A percentile compares a stretch with the other conserved stretches of the same genome.
phyloP scores from a whole-genome alignment of 2,888 invertebrate species.

The Eristalis intricaria region DNA sequence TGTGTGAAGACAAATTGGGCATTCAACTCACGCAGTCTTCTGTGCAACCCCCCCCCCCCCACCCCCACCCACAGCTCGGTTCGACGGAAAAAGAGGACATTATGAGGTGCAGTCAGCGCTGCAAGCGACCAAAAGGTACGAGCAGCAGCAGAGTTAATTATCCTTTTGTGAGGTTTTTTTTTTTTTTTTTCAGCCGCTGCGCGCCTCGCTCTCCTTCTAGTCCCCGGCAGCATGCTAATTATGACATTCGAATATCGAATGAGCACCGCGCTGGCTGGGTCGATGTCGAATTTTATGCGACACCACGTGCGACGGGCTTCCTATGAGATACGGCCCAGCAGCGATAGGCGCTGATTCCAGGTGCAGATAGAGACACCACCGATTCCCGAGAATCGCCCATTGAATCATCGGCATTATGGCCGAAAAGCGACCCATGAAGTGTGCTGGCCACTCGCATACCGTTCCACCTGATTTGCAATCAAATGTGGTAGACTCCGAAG shows the following conservation, averaged over 20 bases:
- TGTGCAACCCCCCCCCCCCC: neutral
- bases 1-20: neutral
- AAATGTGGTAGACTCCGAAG: neutral
- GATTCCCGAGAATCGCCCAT: neutral
- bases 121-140: slow-evolving; percentile 47
- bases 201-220: neutral
- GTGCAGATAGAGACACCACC: neutral
- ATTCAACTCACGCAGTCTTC: neutral
- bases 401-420: neutral
- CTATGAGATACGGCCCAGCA: slow-evolving; percentile 13
- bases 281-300: slow-evolving; percentile 53
- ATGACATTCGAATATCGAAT: slow-evolving; percentile 63
- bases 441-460: neutral
- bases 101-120: slow-evolving; percentile 34
- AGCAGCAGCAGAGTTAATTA: slow-evolving; percentile 53
- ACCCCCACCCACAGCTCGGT: neutral
- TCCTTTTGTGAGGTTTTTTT: slow-evolving; percentile 24
- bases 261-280: slow-evolving; percentile 6
- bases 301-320: slow-evolving; percentile 49
- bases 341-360: neutral
- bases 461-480: neutral
- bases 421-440: neutral
- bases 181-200: neutral
- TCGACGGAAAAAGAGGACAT: slow-evolving; percentile 27
- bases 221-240: slow-evolving; percentile 53